Conservation (phyloP, 2,113 vertebrate species). For the Amazona vittata region DNA sequence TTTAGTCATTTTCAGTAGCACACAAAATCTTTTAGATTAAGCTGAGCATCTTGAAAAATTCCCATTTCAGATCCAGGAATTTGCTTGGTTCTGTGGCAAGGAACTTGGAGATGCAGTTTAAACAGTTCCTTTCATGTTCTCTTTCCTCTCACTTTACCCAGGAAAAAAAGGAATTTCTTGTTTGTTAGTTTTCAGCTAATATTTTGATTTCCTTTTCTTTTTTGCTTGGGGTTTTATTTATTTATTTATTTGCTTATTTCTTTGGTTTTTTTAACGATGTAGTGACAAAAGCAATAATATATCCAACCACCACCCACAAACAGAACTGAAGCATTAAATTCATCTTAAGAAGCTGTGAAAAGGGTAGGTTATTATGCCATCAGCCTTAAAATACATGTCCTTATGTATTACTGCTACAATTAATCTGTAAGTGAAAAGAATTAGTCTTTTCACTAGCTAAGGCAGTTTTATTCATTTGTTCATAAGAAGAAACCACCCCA, state of each 20-base stretch:
- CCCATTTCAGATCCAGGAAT: not conserved
- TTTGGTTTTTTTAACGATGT: not conserved
- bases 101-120: not conserved
- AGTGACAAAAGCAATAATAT: not conserved
- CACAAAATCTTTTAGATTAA: not conserved
- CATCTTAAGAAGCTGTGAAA: not conserved
- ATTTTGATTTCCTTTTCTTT: not conserved
- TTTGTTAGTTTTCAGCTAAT: not conserved
- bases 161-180: not conserved
- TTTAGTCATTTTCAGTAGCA: not conserved
- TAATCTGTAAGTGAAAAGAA: not conserved
- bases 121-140: not conserved
- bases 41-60: not conserved
- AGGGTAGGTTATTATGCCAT: not conserved
- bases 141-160: not conserved
- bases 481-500: not conserved
- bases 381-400: not conserved
- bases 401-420: not conserved
- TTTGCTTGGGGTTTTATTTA: not conserved
- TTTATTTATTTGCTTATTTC: not conserved
- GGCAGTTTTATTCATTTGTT: not conserved
- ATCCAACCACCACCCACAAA: not conserved
- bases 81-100: not conserved
- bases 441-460: not conserved
- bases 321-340: not conserved